Evolutionary conservation across 2,113 vertebrate species (phyloP).

Genomic region (Podarcis raffonei): DNA sequence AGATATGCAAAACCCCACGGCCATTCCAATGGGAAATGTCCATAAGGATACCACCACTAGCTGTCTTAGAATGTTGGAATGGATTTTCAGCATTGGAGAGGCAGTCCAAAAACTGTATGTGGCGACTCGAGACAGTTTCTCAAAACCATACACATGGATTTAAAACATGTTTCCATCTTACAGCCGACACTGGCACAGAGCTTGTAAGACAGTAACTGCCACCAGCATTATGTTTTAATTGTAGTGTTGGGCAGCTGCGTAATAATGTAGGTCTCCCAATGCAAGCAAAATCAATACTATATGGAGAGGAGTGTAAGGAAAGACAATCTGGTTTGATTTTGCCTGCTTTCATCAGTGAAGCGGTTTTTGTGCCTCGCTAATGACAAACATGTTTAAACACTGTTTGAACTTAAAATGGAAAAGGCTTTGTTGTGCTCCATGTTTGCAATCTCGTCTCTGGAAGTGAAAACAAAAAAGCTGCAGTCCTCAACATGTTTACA

Average conservation of each 20-base stretch:
- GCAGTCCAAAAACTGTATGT: background rate
- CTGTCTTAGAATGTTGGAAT: background rate
- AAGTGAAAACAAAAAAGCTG: constrained; percentile 6
- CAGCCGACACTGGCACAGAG: background rate
- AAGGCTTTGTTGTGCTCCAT: background rate
- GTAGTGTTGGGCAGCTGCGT: background rate
- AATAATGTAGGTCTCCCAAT: background rate
- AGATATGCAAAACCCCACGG: background rate
- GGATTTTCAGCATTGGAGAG: background rate
- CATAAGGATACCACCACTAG: background rate
- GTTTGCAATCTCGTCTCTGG: background rate
- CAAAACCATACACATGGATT: background rate
- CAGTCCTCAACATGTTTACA: background rate
- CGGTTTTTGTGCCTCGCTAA: constrained; percentile 2
- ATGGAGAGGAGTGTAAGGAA: background rate
- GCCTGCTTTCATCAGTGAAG: constrained; percentile 17
- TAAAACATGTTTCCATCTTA: background rate
- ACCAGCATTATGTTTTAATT: background rate
- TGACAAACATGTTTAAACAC: constrained; percentile 18
- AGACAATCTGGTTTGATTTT: constrained; percentile 20
- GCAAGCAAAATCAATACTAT: background rate
- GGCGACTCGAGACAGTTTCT: background rate
- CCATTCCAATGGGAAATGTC: background rate
- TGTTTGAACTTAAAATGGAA: constrained; percentile 19
- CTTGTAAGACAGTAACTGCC: background rate